These are phyloP conservation scores for Hemaris fuciformis DNA, from an alignment of 2,888 invertebrate species.

Conservation along the genomic window DNA sequence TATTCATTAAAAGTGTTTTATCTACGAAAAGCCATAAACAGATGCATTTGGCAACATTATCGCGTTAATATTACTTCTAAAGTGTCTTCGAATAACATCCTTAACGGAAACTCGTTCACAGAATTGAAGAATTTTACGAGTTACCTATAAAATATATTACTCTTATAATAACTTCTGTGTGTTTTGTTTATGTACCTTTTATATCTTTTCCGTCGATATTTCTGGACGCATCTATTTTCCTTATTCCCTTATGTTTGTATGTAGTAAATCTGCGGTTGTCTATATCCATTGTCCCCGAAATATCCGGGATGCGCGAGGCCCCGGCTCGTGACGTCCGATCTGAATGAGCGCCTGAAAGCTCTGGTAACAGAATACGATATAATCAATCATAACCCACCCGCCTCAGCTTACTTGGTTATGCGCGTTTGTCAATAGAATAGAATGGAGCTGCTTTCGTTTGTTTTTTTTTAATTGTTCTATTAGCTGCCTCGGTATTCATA, in stretches of 20 bases:
- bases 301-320: conserved; percentile 13
- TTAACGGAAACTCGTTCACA: background rate
- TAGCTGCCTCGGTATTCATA: too few species aligned
- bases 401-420: conserved; percentile 66
- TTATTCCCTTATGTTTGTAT: conserved; percentile 47
- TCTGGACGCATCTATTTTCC: conserved; percentile 46
- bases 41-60: background rate
- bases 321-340: conserved; percentile 19
- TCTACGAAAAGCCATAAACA: background rate
- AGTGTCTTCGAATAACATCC: background rate
- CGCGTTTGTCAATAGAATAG: conserved; percentile 54
- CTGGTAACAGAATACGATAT: conserved; percentile 62
- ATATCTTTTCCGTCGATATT: conserved; percentile 37
- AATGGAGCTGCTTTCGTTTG: conserved; percentile 43
- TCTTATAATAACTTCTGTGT: conserved; percentile 10
- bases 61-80: background rate
- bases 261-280: conserved; percentile 43
- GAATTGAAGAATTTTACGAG: conserved; percentile 7
- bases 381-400: conserved; percentile 73
- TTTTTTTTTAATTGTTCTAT: too few species aligned
- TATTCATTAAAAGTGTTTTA: too few species aligned
- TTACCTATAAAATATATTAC: background rate
- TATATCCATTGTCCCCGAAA: conserved; percentile 36
- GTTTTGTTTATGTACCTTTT: conserved; percentile 31
- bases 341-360: conserved; percentile 50